Percentiles rank a stretch among this genome's conserved stretches.
These are phyloP conservation scores for Chelmon rostratus DNA, from an alignment of 2,797 vertebrate species.

Conservation along the genomic window DNA sequence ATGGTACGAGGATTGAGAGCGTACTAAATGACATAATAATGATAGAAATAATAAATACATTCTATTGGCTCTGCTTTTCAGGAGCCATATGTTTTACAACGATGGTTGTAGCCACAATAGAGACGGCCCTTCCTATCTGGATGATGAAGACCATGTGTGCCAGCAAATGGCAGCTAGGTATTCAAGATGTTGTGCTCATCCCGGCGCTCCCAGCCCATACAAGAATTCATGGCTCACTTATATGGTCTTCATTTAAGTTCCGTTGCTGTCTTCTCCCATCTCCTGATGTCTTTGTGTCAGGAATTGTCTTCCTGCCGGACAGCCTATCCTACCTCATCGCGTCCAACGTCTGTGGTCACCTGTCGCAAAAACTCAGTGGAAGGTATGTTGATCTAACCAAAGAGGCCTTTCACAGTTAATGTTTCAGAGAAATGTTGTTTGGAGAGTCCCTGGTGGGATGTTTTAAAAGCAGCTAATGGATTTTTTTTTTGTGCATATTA, in stretches of 20 bases:
- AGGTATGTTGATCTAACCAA: conserved; percentile 80
- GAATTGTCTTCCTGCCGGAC: conserved; percentile 92
- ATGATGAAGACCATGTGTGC: conserved; percentile 99
- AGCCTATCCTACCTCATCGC: conserved; percentile 94
- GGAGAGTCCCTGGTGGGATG: background rate
- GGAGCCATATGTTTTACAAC: conserved; percentile 98
- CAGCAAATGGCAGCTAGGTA: conserved; percentile 98
- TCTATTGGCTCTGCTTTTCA: conserved; percentile 75
- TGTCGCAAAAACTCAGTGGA: conserved; percentile 90
- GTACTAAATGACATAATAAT: conserved; percentile 36
- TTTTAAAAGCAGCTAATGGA: background rate
- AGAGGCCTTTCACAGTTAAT: background rate
- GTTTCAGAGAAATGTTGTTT: background rate
- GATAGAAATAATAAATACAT: conserved; percentile 34
- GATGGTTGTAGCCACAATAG: conserved; percentile 98
- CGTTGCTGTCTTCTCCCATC: background rate
- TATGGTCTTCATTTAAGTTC: background rate
- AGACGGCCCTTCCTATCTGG: conserved; percentile 97
- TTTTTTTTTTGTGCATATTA: background rate
- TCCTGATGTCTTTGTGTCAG: conserved; percentile 72
- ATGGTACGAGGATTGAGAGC: too few relatives aligned
- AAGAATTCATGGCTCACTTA: background rate
- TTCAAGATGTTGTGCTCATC: conserved; percentile 14
- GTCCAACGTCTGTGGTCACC: conserved; percentile 92
- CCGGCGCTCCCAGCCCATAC: background rate